A percentile compares a stretch with the other conserved stretches of the same genome.
These are phyloP conservation scores for Mohoua ochrocephala DNA, from an alignment of 2,113 vertebrate genomes.

Conservation along the genomic window DNA sequence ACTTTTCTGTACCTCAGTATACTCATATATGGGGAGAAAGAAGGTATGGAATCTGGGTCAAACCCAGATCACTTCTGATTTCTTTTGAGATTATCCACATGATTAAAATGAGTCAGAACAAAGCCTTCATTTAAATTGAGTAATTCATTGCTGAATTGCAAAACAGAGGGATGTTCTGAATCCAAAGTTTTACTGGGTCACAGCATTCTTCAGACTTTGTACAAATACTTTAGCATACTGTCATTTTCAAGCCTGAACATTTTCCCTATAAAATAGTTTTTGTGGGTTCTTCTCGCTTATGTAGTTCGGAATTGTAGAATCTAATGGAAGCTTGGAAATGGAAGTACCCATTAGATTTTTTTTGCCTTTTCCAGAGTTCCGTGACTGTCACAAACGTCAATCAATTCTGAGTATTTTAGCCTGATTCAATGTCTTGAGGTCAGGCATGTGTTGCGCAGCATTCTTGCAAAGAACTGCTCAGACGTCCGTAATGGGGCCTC, in stretches of 20 bases:
- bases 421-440: not conserved
- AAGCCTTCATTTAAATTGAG: conserved; percentile 9
- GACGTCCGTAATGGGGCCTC: not conserved
- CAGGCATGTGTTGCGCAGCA: not conserved
- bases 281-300: not conserved
- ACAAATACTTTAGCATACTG: not conserved
- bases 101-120: conserved; percentile 9
- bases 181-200: not conserved
- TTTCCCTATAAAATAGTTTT: not conserved
- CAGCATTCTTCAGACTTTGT: not conserved
- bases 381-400: rapidly evolving
- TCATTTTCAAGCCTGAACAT: not conserved
- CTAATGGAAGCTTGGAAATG: not conserved
- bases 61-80: conserved; percentile 1
- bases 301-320: not conserved
- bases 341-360: not conserved
- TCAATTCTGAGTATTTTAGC: not conserved
- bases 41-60: not conserved
- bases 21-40: not conserved
- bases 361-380: not conserved
- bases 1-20: not conserved
- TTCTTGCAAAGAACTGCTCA: not conserved
- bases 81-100: conserved; percentile 9
- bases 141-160: not conserved
- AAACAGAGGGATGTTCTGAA: not conserved